These are phyloP conservation scores for Antitype chi DNA, from an alignment of 2,888 invertebrate genomes.

Conservation along the genomic window DNA sequence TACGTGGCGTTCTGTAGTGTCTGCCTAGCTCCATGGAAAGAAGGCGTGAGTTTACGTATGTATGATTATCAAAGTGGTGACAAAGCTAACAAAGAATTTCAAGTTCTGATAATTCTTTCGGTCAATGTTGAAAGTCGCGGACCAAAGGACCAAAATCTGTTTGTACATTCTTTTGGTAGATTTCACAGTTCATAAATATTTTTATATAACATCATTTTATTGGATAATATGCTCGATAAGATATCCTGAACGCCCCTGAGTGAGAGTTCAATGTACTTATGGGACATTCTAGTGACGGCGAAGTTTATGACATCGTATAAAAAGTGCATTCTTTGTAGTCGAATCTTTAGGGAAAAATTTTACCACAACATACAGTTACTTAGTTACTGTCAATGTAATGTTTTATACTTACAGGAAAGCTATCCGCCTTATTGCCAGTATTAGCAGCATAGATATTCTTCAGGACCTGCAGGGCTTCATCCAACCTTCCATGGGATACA, in stretches of 20 bases:
- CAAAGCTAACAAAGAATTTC: no score
- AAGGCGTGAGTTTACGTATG: no score
- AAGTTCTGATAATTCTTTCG: no score
- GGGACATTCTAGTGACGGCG: neutral
- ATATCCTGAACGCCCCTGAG: conserved; percentile 7
- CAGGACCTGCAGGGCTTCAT: conserved; percentile 90
- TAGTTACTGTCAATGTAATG: neutral
- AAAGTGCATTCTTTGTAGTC: neutral
- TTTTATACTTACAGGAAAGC: conserved; percentile 80
- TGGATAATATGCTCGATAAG: neutral
- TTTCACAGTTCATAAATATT: no score
- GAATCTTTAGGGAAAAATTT: neutral
- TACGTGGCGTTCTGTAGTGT: no score
- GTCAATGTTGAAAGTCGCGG: no score
- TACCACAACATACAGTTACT: neutral
- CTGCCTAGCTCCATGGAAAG: no score
- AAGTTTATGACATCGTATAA: neutral
- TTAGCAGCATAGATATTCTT: conserved; percentile 83
- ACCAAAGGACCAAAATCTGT: no score
- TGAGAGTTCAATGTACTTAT: conserved; percentile 2
- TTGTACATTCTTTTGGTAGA: no score
- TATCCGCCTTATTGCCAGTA: conserved; percentile 79
- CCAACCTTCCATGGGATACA: conserved; percentile 90
- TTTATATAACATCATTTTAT: no score
- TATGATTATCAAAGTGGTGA: no score